Evolutionary conservation across 1,140 invertebrate species (phyloP), one percentile per base, ranked within the genome.

Genomic region (Brachionus rotundiformis): DNA sequence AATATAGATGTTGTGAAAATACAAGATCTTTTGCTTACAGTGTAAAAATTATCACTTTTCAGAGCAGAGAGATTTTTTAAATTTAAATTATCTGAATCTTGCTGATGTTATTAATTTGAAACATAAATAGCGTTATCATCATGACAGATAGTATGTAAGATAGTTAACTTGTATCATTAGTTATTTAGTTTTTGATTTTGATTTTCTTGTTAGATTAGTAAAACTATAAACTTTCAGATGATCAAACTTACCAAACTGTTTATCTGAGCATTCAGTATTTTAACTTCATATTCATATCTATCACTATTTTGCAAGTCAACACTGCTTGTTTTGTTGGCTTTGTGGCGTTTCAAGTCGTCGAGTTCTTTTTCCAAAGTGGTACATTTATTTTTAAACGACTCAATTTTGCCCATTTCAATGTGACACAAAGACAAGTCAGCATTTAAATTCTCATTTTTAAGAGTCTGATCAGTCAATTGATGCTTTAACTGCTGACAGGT

Each of bases 221-320:
- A 31, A 16, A 19, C 8, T 73, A 73, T 16, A 73, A n/a, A 7
- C n/a, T n/a, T 33, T 19, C 7, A 36, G 10, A 33, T 16, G 13
- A 73, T 8, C 1, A 31, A 3, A 3, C 36, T 49, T 59, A 77
- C 73, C 73, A 77, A 59, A 27, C 59, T 79, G 33, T 54, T 25
- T 6, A 79, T 79, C 29, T 79, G 76, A 10, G 76, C 36, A 63
- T 79, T 79, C 3, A 79, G 36, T 36, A 79, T 36, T 39, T 59
- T 79, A 25, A 79, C 59, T 49, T 79, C 76, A 63, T 79, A 63
- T 39, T 79, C 76, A 63, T 63, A 63, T 31, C 59, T 79, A 11
- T 63, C 76, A 39, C 59, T 63, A 61, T 31, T 63, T 1, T 25
- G n/a, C 13, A 27, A 27, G n/a, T 73, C 36, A 73, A 25, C 41